Conservation (phyloP, 2,888 invertebrate species). For the Seira ritae region DNA sequence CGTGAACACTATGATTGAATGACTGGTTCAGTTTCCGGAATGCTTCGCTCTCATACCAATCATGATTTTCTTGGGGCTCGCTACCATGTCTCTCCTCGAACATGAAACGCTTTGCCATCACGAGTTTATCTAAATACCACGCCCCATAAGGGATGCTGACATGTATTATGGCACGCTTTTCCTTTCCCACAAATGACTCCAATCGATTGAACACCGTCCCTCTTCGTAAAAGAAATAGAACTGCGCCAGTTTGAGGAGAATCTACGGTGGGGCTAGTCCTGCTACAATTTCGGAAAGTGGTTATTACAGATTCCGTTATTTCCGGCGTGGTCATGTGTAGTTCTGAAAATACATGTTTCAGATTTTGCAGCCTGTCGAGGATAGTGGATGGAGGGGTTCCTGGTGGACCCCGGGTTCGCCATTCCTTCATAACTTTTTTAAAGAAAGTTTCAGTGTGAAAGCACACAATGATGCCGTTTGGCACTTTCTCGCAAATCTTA, state of each 20-base stretch:
- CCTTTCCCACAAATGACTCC: slow-evolving; percentile 54
- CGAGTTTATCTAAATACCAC: slow-evolving; percentile 30
- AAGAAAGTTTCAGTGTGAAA: slow-evolving; percentile 51
- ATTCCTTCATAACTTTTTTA: slow-evolving; percentile 21
- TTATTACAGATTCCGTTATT: background rate
- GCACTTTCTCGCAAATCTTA: slow-evolving; percentile 47
- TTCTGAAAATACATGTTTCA: slow-evolving; percentile 60
- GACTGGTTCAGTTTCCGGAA: slow-evolving; percentile 62
- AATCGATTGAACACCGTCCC: slow-evolving; percentile 51
- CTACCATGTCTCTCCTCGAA: background rate
- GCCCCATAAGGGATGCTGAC: slow-evolving; percentile 57
- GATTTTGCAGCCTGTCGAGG: background rate
- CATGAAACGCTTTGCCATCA: background rate
- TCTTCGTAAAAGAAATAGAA: slow-evolving; percentile 51
- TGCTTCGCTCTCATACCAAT: slow-evolving; percentile 59
- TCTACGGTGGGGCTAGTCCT: too few relatives aligned
- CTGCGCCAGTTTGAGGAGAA: slow-evolving; percentile 21
- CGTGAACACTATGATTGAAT: slow-evolving; percentile 50
- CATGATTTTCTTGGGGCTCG: slow-evolving; percentile 1
- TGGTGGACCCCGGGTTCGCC: background rate
- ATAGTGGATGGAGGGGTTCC: background rate
- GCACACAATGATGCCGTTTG: slow-evolving; percentile 66
- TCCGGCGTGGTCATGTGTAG: background rate
- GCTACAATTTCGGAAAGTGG: too few relatives aligned
- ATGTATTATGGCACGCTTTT: slow-evolving; percentile 58